Base-by-base conservation (phyloP, 2,888 invertebrate genomes). In the Cistogaster globosa region DNA sequence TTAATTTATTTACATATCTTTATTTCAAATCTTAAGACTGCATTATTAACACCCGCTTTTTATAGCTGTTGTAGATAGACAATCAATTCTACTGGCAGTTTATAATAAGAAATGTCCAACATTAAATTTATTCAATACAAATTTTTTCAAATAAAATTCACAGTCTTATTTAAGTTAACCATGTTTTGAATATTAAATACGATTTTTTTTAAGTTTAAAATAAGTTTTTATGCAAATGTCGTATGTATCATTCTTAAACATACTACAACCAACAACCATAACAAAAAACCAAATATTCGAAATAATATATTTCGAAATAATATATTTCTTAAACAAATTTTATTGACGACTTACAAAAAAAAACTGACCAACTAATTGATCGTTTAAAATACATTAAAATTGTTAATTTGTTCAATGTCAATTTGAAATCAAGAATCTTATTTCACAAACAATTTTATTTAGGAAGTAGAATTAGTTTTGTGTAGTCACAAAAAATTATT, bases 331-430 rank as follows among this genome's bases (percentile, higher is more conserved):
- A 32, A 32, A 32, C 32, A 32, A 32, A 32, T 32, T 32, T 32
- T 7, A 8, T 32, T 32, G 32, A 0, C 2, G 32, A 32, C 32
- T 32, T 32, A 26, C 45, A 45, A 45, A 32, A 32, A 72, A 71
- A 57, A 36, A 20, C 36, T 16, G 36, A 26, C 22, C 18, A 48
- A 20, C 20, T 11, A 51, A 11, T 18, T 48, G 8, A 26, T 58
- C 7, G 14, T 45, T 57, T 71, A n/a, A 38, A 62, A 48, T 20
- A 20, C 38, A 38, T 68, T 38, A 68, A 22, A 69, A 32, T 7
- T 78, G 20, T 62, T 69, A 78, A 78, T 62, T 62, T 12, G 60
- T 42, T 62, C 78, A 78, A 69, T 69, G 62, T 69, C 62, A 78
- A 12, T 62, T 42, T 78, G 20, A 16, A 26, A 32, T 0, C 32